Percentiles rank a stretch among this genome's conserved stretches.
Conservation (phyloP, 2,888 invertebrate species). For the Sesia apiformis region DNA sequence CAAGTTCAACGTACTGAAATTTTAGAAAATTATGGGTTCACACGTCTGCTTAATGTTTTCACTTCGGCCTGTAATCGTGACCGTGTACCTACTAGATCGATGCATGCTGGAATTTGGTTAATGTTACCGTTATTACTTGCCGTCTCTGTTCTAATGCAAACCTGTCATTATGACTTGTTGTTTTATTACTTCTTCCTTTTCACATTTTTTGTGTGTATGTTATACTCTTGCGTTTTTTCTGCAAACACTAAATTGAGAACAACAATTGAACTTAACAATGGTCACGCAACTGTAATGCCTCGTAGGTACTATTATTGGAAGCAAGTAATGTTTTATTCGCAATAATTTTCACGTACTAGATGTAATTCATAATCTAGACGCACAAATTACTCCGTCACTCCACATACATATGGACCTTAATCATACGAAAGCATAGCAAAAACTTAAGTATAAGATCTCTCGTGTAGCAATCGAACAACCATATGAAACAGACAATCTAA, state of each 20-base stretch:
- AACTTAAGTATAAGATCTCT: conserved; percentile 9
- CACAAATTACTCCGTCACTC: not conserved
- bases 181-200: not conserved
- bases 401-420: not conserved
- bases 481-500: conserved; percentile 28
- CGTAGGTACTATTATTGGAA: conserved; percentile 20
- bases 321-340: conserved; percentile 18
- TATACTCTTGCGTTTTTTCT: not conserved
- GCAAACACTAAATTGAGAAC: not conserved
- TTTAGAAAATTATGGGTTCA: conserved; percentile 67
- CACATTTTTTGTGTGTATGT: not conserved
- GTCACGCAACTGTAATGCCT: conserved; percentile 28
- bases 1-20: conserved; percentile 63
- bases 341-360: conserved; percentile 23
- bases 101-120: conserved; percentile 54
- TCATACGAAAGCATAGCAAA: conserved; percentile 4
- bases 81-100: conserved; percentile 49
- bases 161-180: conserved; percentile 34
- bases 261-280: conserved; percentile 14
- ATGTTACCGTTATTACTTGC: conserved; percentile 55
- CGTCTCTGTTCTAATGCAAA: conserved; percentile 30
- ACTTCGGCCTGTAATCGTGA: conserved; percentile 58
- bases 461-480: conserved; percentile 25
- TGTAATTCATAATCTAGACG: conserved; percentile 13
- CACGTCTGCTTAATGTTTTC: conserved; percentile 65